These are phyloP conservation scores for Lepisosteus oculatus DNA, from an alignment of 2,113 vertebrate genomes.

Conservation along the genomic window DNA sequence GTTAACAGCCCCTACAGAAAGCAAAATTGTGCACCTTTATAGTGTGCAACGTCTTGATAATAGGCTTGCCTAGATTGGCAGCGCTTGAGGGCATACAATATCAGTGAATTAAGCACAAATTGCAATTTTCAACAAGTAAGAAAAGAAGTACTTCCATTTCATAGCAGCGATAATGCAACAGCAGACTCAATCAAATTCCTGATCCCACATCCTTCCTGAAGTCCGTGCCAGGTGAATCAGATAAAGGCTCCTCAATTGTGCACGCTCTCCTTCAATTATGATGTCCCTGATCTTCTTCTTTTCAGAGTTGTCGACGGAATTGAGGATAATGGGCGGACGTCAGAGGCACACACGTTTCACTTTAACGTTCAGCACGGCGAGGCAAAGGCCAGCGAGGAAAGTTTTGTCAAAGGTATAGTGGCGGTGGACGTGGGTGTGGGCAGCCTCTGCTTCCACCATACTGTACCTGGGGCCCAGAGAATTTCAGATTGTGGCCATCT, in stretches of 20 bases:
- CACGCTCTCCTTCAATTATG: conserved; percentile 9
- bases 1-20: no score
- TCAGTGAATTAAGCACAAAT: no score
- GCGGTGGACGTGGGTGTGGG: background rate
- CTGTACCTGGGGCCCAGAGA: no score
- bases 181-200: background rate
- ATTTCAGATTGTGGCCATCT: no score
- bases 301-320: conserved; percentile 89
- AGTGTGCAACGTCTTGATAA: no score
- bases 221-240: background rate
- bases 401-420: conserved; percentile 23
- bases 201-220: background rate
- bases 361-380: conserved; percentile 64
- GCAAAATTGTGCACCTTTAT: no score
- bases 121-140: no score
- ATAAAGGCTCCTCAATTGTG: conserved; percentile 13
- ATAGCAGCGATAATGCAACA: no score
- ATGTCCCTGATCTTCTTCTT: conserved; percentile 15
- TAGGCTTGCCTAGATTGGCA: no score
- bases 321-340: conserved; percentile 71
- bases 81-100: no score
- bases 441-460: background rate
- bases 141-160: no score
- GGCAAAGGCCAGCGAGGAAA: conserved; percentile 41
- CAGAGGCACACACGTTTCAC: conserved; percentile 67